phyloP scores from a whole-genome alignment of 2,113 vertebrate species.

The Callaeas wilsoni region DNA sequence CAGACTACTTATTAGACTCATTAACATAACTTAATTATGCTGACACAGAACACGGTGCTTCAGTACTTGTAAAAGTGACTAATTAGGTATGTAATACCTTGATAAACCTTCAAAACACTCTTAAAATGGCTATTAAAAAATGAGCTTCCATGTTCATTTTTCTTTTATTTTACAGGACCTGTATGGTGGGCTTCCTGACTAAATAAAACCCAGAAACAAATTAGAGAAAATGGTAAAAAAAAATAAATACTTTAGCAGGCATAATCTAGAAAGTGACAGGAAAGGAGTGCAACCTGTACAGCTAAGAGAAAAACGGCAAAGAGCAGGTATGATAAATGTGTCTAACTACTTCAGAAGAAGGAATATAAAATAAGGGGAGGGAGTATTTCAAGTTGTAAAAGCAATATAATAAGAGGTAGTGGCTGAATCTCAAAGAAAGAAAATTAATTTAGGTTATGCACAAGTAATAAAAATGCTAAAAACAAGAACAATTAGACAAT shows the following conservation, averaged over 20 bases:
- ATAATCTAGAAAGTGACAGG: background rate
- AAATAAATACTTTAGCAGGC: background rate
- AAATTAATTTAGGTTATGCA: background rate
- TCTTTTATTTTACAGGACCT: background rate
- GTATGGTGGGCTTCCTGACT: background rate
- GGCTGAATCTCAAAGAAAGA: background rate
- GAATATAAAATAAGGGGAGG: background rate
- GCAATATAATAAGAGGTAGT: background rate
- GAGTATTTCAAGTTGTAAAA: background rate
- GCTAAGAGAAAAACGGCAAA: background rate
- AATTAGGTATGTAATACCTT: background rate
- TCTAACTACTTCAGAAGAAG: background rate
- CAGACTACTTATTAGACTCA: background rate
- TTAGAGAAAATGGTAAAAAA: background rate
- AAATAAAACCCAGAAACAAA: background rate
- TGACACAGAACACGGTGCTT: background rate
- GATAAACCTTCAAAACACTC: background rate
- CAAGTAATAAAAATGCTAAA: background rate
- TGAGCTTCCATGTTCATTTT: background rate
- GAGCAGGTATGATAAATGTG: background rate
- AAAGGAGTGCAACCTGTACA: background rate
- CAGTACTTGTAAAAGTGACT: background rate
- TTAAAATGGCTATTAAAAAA: background rate
- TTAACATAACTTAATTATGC: conserved; percentile 37
- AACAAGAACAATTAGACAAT: background rate